Evolutionary conservation across 1,140 invertebrate species (phyloP).

Genomic region (Nasonia giraulti): DNA sequence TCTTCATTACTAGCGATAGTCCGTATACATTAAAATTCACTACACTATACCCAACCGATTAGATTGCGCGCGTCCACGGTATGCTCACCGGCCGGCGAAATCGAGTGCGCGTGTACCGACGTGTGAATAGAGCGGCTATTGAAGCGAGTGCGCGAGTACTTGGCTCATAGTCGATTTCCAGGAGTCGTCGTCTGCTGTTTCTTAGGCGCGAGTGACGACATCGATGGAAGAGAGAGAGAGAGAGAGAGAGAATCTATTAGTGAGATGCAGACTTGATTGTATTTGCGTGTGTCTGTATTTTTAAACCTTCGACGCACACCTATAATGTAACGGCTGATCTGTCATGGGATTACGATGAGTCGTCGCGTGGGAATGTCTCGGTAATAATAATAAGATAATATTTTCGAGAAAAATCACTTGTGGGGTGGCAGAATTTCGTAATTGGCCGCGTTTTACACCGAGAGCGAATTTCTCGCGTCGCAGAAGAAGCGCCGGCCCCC

Average conservation of each 20-base stretch:
- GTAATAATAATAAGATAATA: neutral
- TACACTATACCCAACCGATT: neutral
- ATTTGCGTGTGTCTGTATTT: neutral
- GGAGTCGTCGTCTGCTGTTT: neutral
- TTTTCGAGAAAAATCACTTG: neutral
- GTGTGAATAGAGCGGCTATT: neutral
- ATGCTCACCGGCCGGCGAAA: too few species aligned
- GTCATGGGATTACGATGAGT: too few species aligned
- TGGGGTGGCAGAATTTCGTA: neutral
- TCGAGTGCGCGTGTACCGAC: neutral
- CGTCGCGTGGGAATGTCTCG: too few species aligned
- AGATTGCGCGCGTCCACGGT: neutral
- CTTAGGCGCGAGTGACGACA: slow-evolving; percentile 5
- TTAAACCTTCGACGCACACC: neutral
- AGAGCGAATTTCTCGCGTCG: neutral
- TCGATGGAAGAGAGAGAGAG: neutral
- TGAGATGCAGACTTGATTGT: slow-evolving; percentile 1
- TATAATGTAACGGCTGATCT: too few species aligned
- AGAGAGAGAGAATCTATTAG: slow-evolving; percentile 16
- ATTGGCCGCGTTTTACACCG: neutral
- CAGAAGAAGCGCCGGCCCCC: too few species aligned
- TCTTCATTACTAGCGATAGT: too few species aligned
- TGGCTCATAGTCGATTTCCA: neutral
- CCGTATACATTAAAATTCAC: too few species aligned
- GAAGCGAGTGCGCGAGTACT: neutral